phyloP scores from a whole-genome alignment of 2,888 invertebrate species.

The Tetranychus truncatus region DNA sequence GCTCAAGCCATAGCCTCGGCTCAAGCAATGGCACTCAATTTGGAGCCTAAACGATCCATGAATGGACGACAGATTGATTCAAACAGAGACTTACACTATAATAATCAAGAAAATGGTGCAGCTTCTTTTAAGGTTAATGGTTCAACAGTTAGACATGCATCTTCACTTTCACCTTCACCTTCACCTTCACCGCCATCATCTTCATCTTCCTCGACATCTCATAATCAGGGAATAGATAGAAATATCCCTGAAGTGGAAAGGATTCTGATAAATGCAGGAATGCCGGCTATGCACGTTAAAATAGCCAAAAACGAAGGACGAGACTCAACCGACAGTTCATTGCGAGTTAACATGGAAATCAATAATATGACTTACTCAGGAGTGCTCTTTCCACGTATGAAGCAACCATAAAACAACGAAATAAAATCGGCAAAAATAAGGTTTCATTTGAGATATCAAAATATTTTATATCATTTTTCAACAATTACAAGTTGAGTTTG shows the following conservation, averaged over 20 bases:
- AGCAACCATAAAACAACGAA: conserved; percentile 26
- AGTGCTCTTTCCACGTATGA: conserved; percentile 51
- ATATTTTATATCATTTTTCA: too few relatives aligned
- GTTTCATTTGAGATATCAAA: too few relatives aligned
- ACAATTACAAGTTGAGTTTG: too few relatives aligned
- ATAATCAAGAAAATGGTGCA: too few relatives aligned
- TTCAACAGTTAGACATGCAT: too few relatives aligned
- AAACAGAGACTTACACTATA: background rate
- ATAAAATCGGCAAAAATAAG: too few relatives aligned
- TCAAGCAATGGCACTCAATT: conserved; percentile 57
- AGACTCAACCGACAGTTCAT: conserved; percentile 41
- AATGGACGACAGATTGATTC: conserved; percentile 19
- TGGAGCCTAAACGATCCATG: conserved; percentile 37
- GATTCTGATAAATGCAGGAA: conserved; percentile 30
- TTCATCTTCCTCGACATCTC: too few relatives aligned
- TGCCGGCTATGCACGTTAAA: conserved; percentile 21
- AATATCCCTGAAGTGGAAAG: conserved; percentile 36
- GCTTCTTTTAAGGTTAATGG: too few relatives aligned
- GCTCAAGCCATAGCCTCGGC: background rate
- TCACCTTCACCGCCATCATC: too few relatives aligned
- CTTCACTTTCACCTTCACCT: too few relatives aligned
- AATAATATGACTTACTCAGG: conserved; percentile 91
- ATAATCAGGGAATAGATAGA: conserved; percentile 31
- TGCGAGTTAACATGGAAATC: conserved; percentile 85
- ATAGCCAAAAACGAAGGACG: background rate